Base-by-base conservation (phyloP, 2,797 vertebrate species). In the Manis pentadactyla region DNA sequence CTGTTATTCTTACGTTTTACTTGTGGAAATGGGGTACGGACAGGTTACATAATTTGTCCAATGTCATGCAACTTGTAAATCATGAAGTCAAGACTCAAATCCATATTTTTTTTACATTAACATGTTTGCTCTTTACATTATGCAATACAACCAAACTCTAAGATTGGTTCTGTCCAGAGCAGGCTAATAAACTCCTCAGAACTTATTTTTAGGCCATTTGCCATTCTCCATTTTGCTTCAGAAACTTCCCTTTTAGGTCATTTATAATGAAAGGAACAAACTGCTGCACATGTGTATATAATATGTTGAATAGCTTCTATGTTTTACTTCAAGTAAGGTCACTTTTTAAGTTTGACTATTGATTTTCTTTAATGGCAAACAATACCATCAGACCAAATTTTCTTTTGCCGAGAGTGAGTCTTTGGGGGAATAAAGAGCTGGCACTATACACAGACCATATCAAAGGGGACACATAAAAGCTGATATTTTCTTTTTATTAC, bases 401-500 rank as follows among this genome's bases (percentile, higher is more conserved):
- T 97, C 97, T 96, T 96, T 95, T 75, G 37, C 34, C 87, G 75
- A 91, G 87, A 95, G 86, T 73, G 59, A 29, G 57, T 83, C 93
- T 90, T 93, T 84, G 55, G 53, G 69, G 18, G 31, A 86, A 77
- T 83, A 68, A 96, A 87, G 81, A 95, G 66, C 77, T 64, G 39
- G 93, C 69, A 87, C 69, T 96, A 84, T 92, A 90, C 91, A 94
- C 37, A 91, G 96, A 88, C 93, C 6, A 29, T 97, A 98, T 97
- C 77, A 92, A 96, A 98, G 95, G 95, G 74, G 81, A 97, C 95
- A 97, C 97, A 98, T 97, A 96, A 98, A 96, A 98, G 90, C 85
- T 97, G 97, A 95, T 98, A 98, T 97, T 87, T 97, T 98, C 98
- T 98, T 98, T 97, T 96, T 96, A 73, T 83, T 98, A 93, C 89